These are phyloP conservation scores for Chiloscyllium plagiosum DNA, from an alignment of 2,113 vertebrate genomes.

Conservation along the genomic window DNA sequence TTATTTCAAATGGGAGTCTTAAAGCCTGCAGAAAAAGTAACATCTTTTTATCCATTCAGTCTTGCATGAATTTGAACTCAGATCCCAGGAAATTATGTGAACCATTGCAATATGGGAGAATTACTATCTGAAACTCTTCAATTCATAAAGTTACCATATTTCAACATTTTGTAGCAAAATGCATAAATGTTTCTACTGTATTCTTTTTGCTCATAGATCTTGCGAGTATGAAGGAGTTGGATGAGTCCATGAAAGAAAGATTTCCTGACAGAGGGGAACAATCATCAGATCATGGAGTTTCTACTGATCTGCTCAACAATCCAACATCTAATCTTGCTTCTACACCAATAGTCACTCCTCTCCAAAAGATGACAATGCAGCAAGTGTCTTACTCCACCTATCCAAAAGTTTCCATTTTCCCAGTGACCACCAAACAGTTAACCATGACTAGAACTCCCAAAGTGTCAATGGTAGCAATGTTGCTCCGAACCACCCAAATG, in stretches of 20 bases:
- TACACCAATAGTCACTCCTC: background rate
- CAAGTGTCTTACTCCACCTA: background rate
- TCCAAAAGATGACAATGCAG: background rate
- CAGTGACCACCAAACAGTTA: background rate
- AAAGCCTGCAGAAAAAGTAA: background rate
- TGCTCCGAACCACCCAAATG: background rate
- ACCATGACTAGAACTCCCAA: background rate
- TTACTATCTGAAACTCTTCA: background rate
- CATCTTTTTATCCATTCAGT: background rate
- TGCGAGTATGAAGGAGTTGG: background rate
- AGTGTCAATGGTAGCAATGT: background rate
- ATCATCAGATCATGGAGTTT: background rate
- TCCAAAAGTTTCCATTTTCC: background rate
- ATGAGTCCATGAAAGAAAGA: background rate
- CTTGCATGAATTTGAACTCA: background rate
- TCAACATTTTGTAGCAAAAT: background rate
- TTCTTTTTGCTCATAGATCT: background rate
- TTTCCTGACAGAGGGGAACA: background rate
- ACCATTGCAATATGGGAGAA: background rate
- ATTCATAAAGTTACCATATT: background rate
- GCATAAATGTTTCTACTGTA: background rate
- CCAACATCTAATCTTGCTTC: background rate
- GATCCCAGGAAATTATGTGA: background rate
- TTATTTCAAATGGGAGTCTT: background rate
- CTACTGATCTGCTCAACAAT: background rate